Evolutionary conservation across 2,113 vertebrate species (phyloP).

Genomic region (Mus pahari): DNA sequence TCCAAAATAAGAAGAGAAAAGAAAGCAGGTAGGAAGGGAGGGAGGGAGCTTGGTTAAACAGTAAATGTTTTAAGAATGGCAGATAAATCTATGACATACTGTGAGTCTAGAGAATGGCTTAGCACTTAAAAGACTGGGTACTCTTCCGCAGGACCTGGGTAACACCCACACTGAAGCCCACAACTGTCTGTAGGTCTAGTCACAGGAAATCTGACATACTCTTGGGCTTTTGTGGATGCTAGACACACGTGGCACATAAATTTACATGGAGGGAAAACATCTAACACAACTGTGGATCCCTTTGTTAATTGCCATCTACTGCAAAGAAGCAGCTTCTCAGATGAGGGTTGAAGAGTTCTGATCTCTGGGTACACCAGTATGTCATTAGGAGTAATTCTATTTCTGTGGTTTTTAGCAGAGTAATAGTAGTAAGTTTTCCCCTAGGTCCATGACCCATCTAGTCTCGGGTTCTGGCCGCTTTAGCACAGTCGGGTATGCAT

Average conservation of each 20-base stretch:
- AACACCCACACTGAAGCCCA: not conserved
- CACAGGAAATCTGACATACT: not conserved
- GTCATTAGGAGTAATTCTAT: not conserved
- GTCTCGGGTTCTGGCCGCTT: not conserved
- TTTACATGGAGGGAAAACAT: not conserved
- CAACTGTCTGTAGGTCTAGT: not conserved
- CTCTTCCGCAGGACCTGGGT: not conserved
- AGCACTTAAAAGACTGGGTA: not conserved
- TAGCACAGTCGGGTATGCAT: not conserved
- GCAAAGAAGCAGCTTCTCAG: not conserved
- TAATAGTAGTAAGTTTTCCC: not conserved
- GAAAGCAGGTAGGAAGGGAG: not conserved
- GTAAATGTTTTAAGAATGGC: not conserved
- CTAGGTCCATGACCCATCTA: not conserved
- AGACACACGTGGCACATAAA: not conserved
- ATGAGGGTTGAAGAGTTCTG: not conserved
- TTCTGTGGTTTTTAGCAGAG: too few relatives aligned
- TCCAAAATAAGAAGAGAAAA: not conserved
- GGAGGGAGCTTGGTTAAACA: not conserved
- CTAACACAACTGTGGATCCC: not conserved
- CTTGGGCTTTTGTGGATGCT: not conserved
- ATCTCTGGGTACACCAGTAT: not conserved
- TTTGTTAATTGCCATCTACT: not conserved
- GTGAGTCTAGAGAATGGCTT: not conserved
- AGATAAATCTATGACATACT: slow-evolving; percentile 29